These are phyloP conservation scores for Sebastes hopkinsi DNA, from an alignment of 2,797 vertebrate species.

Conservation along the genomic window DNA sequence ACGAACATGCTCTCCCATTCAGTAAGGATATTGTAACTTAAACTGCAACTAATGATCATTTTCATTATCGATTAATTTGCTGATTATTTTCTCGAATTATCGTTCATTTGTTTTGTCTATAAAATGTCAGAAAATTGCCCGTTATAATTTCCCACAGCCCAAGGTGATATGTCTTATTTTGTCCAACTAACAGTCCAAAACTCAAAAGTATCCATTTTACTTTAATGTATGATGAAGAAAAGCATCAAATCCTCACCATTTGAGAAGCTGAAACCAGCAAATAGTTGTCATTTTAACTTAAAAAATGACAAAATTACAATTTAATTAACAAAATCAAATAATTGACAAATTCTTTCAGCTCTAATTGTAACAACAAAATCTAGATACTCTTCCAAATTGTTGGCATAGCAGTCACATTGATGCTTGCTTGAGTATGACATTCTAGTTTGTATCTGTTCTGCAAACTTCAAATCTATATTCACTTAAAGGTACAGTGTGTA, in stretches of 20 bases:
- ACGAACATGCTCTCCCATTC: background rate
- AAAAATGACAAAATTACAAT: background rate
- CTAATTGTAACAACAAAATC: background rate
- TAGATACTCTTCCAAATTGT: background rate
- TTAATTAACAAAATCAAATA: background rate
- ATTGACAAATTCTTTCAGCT: background rate
- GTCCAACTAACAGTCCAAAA: background rate
- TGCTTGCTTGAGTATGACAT: background rate
- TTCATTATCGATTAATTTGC: background rate
- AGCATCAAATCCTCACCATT: background rate
- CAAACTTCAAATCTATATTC: background rate
- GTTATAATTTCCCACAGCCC: background rate
- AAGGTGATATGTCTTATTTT: background rate
- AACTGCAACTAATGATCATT: background rate
- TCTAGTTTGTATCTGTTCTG: background rate
- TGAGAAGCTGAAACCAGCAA: background rate
- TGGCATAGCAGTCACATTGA: background rate
- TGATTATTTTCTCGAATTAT: background rate
- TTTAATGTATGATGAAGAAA: background rate
- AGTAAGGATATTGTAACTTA: background rate
- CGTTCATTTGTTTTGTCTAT: background rate
- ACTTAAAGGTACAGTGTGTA: background rate
- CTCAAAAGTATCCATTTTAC: background rate
- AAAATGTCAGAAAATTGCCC: background rate
- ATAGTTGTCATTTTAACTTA: background rate